Evolutionary conservation across 2,888 invertebrate species (phyloP).

Genomic region (Tipula lateralis): DNA sequence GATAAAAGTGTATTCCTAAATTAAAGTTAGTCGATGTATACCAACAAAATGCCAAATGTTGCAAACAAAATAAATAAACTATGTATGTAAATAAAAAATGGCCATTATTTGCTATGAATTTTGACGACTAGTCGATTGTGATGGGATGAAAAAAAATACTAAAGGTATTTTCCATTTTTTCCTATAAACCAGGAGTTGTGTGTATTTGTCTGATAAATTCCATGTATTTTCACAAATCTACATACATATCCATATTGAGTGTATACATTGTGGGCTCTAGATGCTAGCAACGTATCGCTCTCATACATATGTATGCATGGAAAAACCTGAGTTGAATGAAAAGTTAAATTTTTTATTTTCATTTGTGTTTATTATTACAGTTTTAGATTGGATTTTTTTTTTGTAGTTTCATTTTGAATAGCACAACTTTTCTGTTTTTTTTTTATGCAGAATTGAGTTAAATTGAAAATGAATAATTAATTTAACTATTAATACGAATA

Average conservation of each 20-base stretch:
- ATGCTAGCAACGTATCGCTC: neutral
- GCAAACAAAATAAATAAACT: neutral
- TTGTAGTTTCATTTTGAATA: neutral
- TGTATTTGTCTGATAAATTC: neutral
- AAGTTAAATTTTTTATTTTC: conserved; percentile 26
- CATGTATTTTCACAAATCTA: neutral
- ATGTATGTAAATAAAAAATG: neutral
- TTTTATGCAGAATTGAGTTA: neutral
- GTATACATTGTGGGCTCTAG: neutral
- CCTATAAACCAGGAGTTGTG: neutral
- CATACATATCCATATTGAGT: neutral
- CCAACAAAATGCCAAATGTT: neutral
- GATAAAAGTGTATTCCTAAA: neutral
- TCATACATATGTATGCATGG: neutral
- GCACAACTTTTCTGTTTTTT: neutral
- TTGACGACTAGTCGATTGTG: neutral
- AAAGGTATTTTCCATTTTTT: neutral
- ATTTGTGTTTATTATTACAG: conserved; percentile 3
- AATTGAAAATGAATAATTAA: conserved; percentile 26
- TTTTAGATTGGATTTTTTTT: conserved; percentile 20
- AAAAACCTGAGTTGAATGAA: neutral
- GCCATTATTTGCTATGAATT: neutral
- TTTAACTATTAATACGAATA: conserved; percentile 15
- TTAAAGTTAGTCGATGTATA: too few species aligned
- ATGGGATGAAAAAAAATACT: neutral